Evolutionary conservation across 2,113 vertebrate genomes (phyloP), one percentile per base, ranked within the genome.

Genomic region (Neotoma lepida): DNA sequence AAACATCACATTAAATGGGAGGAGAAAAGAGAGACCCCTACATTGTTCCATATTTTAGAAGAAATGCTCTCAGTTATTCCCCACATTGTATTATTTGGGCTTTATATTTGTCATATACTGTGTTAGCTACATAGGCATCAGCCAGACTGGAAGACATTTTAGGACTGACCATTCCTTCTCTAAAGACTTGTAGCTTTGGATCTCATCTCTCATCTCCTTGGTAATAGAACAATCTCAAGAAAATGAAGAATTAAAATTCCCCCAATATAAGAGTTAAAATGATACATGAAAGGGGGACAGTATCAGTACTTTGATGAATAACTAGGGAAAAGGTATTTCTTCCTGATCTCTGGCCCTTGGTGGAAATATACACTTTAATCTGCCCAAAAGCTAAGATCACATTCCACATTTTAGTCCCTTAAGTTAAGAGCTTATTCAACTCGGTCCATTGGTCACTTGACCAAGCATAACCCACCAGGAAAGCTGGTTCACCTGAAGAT

Each of bases 271-370:
- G 58, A 61, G 26, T 61, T 61, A 61, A 73, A 64, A 41, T 41
- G 70, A 1, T 1, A 41, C 20, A 22, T 41, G 20, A 41, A 73
- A 41, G 1, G 6, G 17, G 17, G 7, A 3, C 6, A 6, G 18
- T 71, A 71, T 71, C n/a, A 20, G 1, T 12, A 41, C 20, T 24
- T 71, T 41, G 9, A 12, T 41, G 70, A 73, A 41, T 22, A 41
- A 71, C 17, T 39, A 73, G 10, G 9, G 33, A 73, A 73, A 73
- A 41, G 0, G 4, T 24, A 73, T 41, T 22, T 71, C 70, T 41
- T 39, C 22, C 20, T 41, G n/a, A 24, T 41, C 70, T 73, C n/a
- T 41, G 30, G 39, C 4, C 39, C 22, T 73, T 9, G 4, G n/a
- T 73, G 17, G 70, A 73, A 41, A 73, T 20, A 39, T 17, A 35